A percentile compares a stretch with the other conserved stretches of the same genome.
These are phyloP conservation scores for Drymonia ruficornis DNA, from an alignment of 2,888 invertebrate species.

Conservation along the genomic window DNA sequence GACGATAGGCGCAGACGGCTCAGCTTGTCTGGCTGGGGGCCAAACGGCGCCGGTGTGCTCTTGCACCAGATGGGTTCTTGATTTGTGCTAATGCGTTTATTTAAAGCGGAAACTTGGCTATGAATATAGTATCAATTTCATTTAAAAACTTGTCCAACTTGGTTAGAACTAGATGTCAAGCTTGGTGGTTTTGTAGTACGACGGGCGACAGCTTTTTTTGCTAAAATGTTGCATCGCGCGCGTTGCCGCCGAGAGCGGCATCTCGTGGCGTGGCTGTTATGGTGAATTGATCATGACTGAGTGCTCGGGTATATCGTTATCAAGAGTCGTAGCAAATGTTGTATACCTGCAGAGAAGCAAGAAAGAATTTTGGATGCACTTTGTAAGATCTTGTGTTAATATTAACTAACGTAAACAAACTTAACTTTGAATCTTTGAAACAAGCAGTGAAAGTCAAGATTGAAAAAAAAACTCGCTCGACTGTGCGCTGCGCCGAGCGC, in stretches of 20 bases:
- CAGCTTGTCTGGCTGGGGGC: neutral
- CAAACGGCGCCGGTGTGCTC: neutral
- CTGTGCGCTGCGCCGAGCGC: neutral
- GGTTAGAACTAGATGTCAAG: no score
- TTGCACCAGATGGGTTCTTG: neutral
- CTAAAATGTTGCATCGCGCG: no score
- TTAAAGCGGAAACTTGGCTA: neutral
- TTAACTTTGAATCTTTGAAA: conserved; percentile 1
- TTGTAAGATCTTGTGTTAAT: conserved; percentile 11
- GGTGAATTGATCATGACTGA: no score
- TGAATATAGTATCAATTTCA: neutral
- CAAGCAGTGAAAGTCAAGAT: conserved; percentile 5
- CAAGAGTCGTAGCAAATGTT: no score
- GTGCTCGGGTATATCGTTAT: no score
- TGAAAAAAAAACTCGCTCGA: conserved; percentile 9
- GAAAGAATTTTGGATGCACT: conserved; percentile 2
- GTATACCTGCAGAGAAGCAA: no score
- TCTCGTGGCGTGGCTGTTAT: no score
- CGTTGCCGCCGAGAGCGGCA: no score
- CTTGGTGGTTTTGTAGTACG: no score
- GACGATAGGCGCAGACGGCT: neutral
- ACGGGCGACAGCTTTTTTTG: no score
- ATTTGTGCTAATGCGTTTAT: neutral
- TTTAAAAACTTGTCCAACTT: neutral
- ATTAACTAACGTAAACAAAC: conserved; percentile 8